These are phyloP conservation scores for Drosophila putrida DNA, from an alignment of 2,888 invertebrate species.

Conservation along the genomic window DNA sequence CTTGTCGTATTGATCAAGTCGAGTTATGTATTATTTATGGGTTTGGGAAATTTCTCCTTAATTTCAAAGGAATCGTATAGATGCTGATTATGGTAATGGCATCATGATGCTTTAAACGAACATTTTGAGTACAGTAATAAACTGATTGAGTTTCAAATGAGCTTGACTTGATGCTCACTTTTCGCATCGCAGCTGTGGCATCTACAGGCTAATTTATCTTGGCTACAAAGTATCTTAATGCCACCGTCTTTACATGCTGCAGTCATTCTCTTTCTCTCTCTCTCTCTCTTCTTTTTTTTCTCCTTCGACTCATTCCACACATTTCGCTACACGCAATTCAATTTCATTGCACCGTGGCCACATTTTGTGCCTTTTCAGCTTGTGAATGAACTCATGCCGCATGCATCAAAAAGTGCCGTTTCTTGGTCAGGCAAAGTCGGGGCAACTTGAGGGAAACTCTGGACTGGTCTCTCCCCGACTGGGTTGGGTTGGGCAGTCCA, in stretches of 20 bases:
- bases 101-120: background rate
- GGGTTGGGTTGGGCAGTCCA: slow-evolving; percentile 63
- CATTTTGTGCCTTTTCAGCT: slow-evolving; percentile 48
- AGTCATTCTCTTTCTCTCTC: background rate
- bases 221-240: slow-evolving; percentile 58
- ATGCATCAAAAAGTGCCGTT: slow-evolving; percentile 70
- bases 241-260: slow-evolving; percentile 29
- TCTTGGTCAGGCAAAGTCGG: slow-evolving; percentile 27
- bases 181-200: slow-evolving; percentile 26
- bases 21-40: background rate
- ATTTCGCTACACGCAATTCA: slow-evolving; percentile 68
- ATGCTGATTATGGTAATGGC: slow-evolving; percentile 14
- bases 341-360: slow-evolving; percentile 68
- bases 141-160: slow-evolving; percentile 15
- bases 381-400: slow-evolving; percentile 63
- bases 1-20: background rate
- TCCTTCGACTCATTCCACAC: slow-evolving; percentile 28
- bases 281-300: background rate
- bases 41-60: background rate
- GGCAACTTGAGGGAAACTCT: slow-evolving; percentile 37
- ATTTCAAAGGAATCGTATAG: background rate
- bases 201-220: slow-evolving; percentile 50
- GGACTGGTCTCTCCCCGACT: slow-evolving; percentile 9
- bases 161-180: slow-evolving; percentile 22
- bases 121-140: slow-evolving; percentile 18